Evolutionary conservation across 2,888 invertebrate genomes (phyloP), one percentile per base, ranked within the genome.

Genomic region (Leptura quadrifasciata): DNA sequence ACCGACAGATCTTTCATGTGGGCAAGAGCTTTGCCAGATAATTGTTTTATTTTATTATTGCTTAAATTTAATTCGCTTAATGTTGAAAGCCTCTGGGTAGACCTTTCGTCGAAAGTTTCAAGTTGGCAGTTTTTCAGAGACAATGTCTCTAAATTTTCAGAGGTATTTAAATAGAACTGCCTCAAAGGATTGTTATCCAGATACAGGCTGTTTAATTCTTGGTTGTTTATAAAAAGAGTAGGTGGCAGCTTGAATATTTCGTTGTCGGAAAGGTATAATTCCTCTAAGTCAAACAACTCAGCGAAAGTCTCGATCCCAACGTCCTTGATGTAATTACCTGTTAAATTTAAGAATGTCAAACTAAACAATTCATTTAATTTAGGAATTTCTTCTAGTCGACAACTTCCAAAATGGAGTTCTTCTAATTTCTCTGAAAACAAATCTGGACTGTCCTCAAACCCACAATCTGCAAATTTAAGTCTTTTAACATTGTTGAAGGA

Each of bases 261-360:
- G 85, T 96, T 96, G 80, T 93, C 91, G 18, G 95, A 94, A 9
- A 96, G 89, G 84, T 95, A 94, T 31, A 96, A 88, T 84, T 95
- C 95, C 86, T 94, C 93, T 72, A 96, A 91, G 64, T 92, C 91
- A 12, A 92, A 89, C 24, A 94, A 89, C 21, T 91, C 90, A 75
- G 92, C 92, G 87, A 95, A 95, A 0, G 92, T 90, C 70, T 90
- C 90, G 20, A 90, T 90, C 74, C 93, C 92, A 83, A 94, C 90
- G 4, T 92, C 91, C 67, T 91, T 91, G 65, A 96, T 88, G 71
- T 91, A 91, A 85, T 96, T 96, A 71, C 93, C 92, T 35, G 93
- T 92, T 75, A 95, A 89, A 85, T 94, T 94, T 52, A 94, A 91
- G 76, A 92, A 93, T 9, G 91, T 90, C 89, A 94, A 83, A 15